Conservation (phyloP, 2,888 invertebrate species). For the Coronaproctus castanopsis region DNA sequence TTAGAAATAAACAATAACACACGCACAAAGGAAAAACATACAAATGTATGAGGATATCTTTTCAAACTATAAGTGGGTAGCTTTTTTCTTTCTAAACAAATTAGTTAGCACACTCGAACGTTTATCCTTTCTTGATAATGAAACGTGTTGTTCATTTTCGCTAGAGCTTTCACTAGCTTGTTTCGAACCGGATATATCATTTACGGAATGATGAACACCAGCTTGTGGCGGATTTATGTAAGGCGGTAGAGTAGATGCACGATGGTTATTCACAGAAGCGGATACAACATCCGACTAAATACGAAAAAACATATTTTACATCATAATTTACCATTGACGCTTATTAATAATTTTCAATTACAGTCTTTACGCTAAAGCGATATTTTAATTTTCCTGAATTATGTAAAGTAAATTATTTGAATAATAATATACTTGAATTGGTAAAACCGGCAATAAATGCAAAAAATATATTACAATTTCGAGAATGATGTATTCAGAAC, state of each 20-base stretch:
- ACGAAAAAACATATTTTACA: background rate
- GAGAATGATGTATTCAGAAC: too few relatives aligned
- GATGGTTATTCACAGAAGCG: background rate
- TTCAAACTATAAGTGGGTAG: conserved; percentile 17
- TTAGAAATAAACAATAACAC: too few relatives aligned
- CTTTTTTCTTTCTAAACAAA: conserved; percentile 22
- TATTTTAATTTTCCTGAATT: too few relatives aligned
- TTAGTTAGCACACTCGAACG: conserved; percentile 24
- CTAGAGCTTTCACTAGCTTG: conserved; percentile 26
- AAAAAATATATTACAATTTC: too few relatives aligned
- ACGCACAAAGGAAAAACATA: too few relatives aligned
- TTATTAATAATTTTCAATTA: too few relatives aligned
- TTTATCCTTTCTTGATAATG: conserved; percentile 23
- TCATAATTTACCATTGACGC: too few relatives aligned
- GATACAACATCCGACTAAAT: background rate
- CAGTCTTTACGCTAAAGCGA: too few relatives aligned
- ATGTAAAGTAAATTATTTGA: too few relatives aligned
- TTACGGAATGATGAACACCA: conserved; percentile 7
- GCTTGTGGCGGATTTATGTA: conserved; percentile 28
- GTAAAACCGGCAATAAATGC: too few relatives aligned
- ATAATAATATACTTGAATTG: too few relatives aligned
- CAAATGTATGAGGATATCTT: too few relatives aligned
- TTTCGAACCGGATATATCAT: conserved; percentile 14
- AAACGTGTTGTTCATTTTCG: conserved; percentile 25
- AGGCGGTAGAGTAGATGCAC: conserved; percentile 28